A percentile compares a stretch with the other conserved stretches of the same genome.
These are phyloP conservation scores for Sturnus vulgaris DNA, from an alignment of 2,113 vertebrate species.

Conservation along the genomic window DNA sequence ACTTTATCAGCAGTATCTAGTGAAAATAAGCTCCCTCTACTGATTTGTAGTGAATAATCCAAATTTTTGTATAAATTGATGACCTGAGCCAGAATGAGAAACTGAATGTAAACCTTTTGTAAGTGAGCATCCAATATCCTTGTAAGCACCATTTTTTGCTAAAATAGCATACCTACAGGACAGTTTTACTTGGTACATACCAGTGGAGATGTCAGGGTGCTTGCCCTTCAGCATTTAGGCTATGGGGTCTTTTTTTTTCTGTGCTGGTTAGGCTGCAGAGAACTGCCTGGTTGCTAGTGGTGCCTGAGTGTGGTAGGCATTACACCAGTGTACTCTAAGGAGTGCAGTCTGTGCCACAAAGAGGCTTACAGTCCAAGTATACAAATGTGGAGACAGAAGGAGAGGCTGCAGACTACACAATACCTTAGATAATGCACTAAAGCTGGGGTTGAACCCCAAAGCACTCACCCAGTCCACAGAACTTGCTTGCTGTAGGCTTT, in stretches of 20 bases:
- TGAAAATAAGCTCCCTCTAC: not conserved
- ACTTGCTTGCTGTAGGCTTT: not conserved
- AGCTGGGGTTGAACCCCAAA: not conserved
- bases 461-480: not conserved
- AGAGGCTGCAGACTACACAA: not conserved
- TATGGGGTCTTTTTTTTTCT: not conserved
- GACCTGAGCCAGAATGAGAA: not conserved
- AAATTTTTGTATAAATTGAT: not conserved
- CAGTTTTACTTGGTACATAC: fast-evolving
- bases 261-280: not conserved
- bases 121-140: not conserved
- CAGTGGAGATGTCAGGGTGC: not conserved
- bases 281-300: not conserved
- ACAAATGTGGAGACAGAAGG: not conserved
- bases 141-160: not conserved
- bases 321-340: not conserved
- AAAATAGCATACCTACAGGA: not conserved
- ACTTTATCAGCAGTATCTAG: not conserved
- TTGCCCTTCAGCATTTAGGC: not conserved
- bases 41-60: not conserved
- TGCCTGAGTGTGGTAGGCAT: not conserved
- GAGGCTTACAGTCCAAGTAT: not conserved
- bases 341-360: not conserved
- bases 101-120: not conserved
- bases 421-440: not conserved